phyloP scores from a whole-genome alignment of 2,113 vertebrate species.

The Calidris pugnax region DNA sequence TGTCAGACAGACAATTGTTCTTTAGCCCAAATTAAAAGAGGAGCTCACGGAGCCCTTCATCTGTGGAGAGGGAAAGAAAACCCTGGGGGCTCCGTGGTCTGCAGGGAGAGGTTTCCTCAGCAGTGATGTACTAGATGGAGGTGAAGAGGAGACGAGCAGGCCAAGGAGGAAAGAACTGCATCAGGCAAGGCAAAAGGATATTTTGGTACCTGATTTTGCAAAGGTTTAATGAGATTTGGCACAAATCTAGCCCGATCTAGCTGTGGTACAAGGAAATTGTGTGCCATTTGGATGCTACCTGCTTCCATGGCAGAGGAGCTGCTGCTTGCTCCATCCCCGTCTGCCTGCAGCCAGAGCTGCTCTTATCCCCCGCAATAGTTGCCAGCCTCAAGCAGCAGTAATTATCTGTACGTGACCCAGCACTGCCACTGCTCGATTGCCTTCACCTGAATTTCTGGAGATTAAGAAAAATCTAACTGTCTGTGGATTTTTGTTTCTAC shows the following conservation, averaged over 20 bases:
- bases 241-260: background rate
- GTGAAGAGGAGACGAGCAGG: background rate
- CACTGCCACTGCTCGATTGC: background rate
- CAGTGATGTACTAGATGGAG: background rate
- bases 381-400: background rate
- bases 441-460: background rate
- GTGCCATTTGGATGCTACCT: background rate
- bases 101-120: background rate
- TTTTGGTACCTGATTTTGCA: background rate
- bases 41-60: background rate
- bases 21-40: background rate
- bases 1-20: background rate
- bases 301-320: background rate
- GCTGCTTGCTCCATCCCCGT: background rate
- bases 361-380: background rate
- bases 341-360: background rate
- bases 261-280: background rate
- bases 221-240: background rate
- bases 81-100: rapidly evolving
- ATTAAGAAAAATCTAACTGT: background rate
- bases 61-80: background rate
- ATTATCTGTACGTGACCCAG: background rate
- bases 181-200: background rate
- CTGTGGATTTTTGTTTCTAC: background rate
- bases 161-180: background rate